Percentiles rank a stretch among this genome's conserved stretches.
phyloP scores from a whole-genome alignment of 2,888 invertebrate genomes.

The Cataglyphis cursor region DNA sequence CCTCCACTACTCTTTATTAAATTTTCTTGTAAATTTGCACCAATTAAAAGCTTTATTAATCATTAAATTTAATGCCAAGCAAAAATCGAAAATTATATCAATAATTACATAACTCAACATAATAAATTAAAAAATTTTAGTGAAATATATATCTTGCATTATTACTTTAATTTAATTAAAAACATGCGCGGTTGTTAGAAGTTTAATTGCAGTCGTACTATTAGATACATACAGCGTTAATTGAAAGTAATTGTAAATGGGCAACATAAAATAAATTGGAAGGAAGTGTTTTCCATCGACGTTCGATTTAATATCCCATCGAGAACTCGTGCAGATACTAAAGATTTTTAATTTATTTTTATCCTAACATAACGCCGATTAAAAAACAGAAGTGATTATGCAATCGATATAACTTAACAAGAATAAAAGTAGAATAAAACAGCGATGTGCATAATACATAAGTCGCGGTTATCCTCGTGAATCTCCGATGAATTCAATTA shows the following conservation, averaged over 20 bases:
- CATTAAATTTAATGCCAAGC: neutral
- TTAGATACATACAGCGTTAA: neutral
- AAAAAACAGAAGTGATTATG: constrained; percentile 14
- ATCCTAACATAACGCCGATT: neutral
- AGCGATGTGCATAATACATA: constrained; percentile 30
- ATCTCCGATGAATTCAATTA: constrained; percentile 37
- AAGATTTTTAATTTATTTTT: neutral
- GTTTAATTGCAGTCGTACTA: neutral
- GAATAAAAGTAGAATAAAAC: neutral
- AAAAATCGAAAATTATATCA: constrained; percentile 1
- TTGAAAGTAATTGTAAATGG: neutral
- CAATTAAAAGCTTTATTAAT: neutral
- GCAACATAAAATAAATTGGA: neutral
- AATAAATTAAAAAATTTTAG: neutral
- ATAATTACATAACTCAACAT: neutral
- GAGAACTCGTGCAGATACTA: neutral
- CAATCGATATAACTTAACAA: neutral
- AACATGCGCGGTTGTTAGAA: neutral
- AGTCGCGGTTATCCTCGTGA: neutral
- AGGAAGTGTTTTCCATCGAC: neutral
- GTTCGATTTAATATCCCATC: constrained; percentile 1
- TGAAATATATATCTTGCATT: neutral
- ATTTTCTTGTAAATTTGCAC: neutral
- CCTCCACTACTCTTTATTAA: neutral
- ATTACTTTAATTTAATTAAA: neutral